Conservation (phyloP, 2,888 invertebrate species). For the Ptychoptera albimana region DNA sequence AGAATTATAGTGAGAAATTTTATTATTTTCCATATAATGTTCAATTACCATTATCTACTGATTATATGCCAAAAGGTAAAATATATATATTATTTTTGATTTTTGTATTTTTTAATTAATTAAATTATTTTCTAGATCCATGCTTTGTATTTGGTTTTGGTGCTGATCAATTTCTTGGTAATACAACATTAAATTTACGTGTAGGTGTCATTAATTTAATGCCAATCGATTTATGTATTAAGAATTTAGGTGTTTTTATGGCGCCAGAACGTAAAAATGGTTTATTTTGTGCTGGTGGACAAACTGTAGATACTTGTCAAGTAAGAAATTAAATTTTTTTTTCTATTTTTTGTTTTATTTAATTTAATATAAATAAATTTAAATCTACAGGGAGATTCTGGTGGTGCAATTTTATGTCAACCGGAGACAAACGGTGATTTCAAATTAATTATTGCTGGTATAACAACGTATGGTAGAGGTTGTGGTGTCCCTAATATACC, state of each 20-base stretch:
- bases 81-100: too few relatives aligned
- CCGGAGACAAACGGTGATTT: not conserved
- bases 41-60: too few relatives aligned
- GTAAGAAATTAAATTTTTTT: conserved; percentile 21
- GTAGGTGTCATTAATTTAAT: not conserved
- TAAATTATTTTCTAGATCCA: too few relatives aligned
- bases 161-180: not conserved
- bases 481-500: conserved; percentile 5
- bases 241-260: not conserved
- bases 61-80: too few relatives aligned
- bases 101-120: too few relatives aligned
- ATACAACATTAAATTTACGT: not conserved
- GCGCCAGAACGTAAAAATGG: conserved; percentile 21
- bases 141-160: not conserved
- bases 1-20: too few relatives aligned
- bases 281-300: conserved; percentile 45
- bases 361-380: not conserved
- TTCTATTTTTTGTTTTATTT: too few relatives aligned
- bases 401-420: conserved; percentile 5
- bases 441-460: conserved; percentile 2
- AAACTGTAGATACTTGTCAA: conserved; percentile 46
- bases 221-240: not conserved
- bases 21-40: too few relatives aligned
- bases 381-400: conserved; percentile 7
- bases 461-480: conserved; percentile 9